phyloP scores from a whole-genome alignment of 2,888 invertebrate species.

The Bombylius major region DNA sequence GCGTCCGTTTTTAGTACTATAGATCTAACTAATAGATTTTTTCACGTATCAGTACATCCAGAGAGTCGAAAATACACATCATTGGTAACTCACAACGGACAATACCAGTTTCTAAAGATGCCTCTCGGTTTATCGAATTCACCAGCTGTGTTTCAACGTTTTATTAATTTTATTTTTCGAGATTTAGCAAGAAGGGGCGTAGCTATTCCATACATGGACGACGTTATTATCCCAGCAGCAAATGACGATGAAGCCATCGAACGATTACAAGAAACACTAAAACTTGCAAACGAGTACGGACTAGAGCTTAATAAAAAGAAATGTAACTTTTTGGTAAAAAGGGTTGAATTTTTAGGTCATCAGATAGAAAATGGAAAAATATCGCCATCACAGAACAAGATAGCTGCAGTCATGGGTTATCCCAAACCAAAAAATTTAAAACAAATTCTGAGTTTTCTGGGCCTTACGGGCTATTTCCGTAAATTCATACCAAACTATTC shows the following conservation, averaged over 20 bases:
- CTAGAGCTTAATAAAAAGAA: slow-evolving; percentile 11
- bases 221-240: too few relatives aligned
- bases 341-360: too few relatives aligned
- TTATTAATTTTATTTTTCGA: too few relatives aligned
- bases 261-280: slow-evolving; percentile 5
- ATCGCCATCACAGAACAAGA: too few relatives aligned
- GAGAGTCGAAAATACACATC: slow-evolving; percentile 22
- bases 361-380: too few relatives aligned
- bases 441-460: neutral
- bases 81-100: too few relatives aligned
- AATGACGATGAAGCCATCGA: slow-evolving; percentile 2
- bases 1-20: slow-evolving; percentile 19
- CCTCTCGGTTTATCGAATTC: slow-evolving; percentile 9
- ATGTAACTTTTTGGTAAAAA: slow-evolving; percentile 9
- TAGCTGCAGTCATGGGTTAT: neutral
- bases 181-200: too few relatives aligned
- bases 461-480: neutral
- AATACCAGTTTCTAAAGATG: slow-evolving; percentile 1
- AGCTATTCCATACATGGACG: too few relatives aligned
- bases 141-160: neutral
- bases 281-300: slow-evolving; percentile 4
- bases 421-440: neutral
- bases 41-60: slow-evolving; percentile 21
- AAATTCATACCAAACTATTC: neutral
- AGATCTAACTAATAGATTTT: slow-evolving; percentile 21